Base-by-base conservation (phyloP, 2,797 vertebrate species). In the Brachymystax lenok region DNA sequence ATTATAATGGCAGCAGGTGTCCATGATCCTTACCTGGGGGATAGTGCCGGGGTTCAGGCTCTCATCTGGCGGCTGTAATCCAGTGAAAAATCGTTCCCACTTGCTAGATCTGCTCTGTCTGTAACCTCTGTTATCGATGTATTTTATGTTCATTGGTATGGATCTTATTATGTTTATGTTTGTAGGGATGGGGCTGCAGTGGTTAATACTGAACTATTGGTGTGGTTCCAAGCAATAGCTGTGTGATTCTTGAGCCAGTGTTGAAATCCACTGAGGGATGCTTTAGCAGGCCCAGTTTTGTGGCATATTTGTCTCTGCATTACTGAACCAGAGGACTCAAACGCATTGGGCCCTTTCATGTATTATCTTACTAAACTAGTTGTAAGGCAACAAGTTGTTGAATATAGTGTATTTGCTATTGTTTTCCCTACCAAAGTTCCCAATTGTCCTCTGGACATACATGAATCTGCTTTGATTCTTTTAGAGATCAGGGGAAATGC, bases 391-490 rank as follows among this genome's bases (percentile, higher is more conserved):
- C 30, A 69, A 13, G 17, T 69, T 35, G 35, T 40, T 13, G 30
- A 33, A 51, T 40, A 52, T 83, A 84, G 10, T 46, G 40, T 88
- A 79, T 86, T 87, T 90, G 75, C 56, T 87, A 85, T 83, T 21
- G 54, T 64, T 40, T 79, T 79, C 82, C 86, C 87, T 88, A 88
- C 85, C 86, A 88, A 91, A 90, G 85, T 86, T 90, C 78, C 80
- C 69, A 70, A 40, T 77, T 84, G 73, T 84, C 78, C 72, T 74
- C 8, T 4, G 40, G 10, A 59, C 61, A 70, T 56, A 69, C 30
- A 61, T 21, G 71, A 84, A 77, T 78, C 27, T 5, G 51, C 69
- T n/a, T 81, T 30, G 64, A 33, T 71, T 50, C 1, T 59, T 21
- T 40, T n/a, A 51, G 28, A 85, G 79, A 79, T 82, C 88, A 88